phyloP scores from a whole-genome alignment of 2,113 vertebrate genomes.

The Crotophaga sulcirostris region DNA sequence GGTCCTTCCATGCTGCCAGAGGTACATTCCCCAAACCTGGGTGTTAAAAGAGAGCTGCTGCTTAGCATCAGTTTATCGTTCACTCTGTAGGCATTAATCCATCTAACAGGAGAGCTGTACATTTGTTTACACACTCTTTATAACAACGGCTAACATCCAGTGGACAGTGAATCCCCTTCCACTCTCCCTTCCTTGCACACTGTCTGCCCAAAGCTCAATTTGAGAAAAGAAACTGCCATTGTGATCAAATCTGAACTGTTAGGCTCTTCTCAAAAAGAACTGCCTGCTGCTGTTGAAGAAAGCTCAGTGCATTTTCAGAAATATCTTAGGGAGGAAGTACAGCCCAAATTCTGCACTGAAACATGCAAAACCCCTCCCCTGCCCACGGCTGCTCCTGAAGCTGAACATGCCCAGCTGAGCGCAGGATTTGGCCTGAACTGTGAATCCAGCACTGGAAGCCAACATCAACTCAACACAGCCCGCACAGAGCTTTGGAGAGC shows the following conservation, averaged over 20 bases:
- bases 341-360: not conserved
- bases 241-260: not conserved
- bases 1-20: not conserved
- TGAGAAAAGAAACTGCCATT: not conserved
- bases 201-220: not conserved
- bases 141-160: not conserved
- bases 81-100: not conserved
- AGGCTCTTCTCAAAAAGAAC: not conserved
- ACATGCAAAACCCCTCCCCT: not conserved
- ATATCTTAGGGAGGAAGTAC: not conserved
- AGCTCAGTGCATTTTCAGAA: not conserved
- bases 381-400: not conserved
- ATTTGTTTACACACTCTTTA: not conserved
- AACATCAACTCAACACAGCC: constrained; percentile 37
- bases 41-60: not conserved
- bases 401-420: not conserved
- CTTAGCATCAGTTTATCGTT: not conserved
- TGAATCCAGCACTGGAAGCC: constrained; percentile 13
- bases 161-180: not conserved
- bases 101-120: not conserved
- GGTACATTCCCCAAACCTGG: not conserved
- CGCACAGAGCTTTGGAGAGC: constrained; percentile 19
- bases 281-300: not conserved
- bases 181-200: not conserved
- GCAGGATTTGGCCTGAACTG: not conserved